phyloP scores from a whole-genome alignment of 1,140 invertebrate genomes.

The Akabosia matsudoensis region DNA sequence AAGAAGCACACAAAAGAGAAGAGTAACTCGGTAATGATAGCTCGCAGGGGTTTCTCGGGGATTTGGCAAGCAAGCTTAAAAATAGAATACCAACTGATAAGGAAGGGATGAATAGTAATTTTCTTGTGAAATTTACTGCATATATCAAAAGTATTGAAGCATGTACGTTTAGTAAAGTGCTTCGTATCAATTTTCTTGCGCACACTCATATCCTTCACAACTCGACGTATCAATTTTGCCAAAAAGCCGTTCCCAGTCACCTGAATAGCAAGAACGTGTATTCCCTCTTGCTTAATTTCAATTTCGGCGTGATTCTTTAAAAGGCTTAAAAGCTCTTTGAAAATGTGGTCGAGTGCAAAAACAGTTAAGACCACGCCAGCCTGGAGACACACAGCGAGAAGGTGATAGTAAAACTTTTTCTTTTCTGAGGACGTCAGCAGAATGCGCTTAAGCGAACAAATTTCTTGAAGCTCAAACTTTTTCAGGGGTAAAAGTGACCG shows the following conservation, averaged over 20 bases:
- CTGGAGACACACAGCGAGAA: conserved; percentile 27
- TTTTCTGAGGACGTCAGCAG: conserved; percentile 29
- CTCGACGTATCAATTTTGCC: conserved; percentile 33
- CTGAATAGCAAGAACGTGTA: conserved; percentile 28
- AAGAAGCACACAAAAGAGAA: conserved; percentile 31
- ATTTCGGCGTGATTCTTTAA: conserved; percentile 36
- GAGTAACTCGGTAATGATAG: conserved; percentile 23
- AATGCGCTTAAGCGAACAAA: conserved; percentile 25
- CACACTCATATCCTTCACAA: conserved; percentile 40
- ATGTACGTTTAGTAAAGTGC: conserved; percentile 39
- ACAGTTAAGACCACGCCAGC: conserved; percentile 22
- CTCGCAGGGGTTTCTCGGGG: not conserved
- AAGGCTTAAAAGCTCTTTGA: conserved; percentile 27
- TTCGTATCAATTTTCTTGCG: conserved; percentile 33
- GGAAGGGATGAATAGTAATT: not conserved
- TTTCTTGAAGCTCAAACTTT: conserved; percentile 31
- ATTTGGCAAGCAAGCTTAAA: conserved; percentile 39
- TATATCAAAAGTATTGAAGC: not conserved
- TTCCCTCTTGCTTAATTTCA: conserved; percentile 34
- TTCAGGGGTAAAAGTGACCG: conserved; percentile 39
- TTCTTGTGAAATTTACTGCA: no score
- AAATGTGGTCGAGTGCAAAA: conserved; percentile 34
- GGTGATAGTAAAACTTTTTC: conserved; percentile 17
- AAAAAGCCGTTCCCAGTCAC: conserved; percentile 38
- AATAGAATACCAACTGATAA: conserved; percentile 15